Evolutionary conservation across 2,888 invertebrate genomes (phyloP).

Genomic region (Tetragnatha montana): DNA sequence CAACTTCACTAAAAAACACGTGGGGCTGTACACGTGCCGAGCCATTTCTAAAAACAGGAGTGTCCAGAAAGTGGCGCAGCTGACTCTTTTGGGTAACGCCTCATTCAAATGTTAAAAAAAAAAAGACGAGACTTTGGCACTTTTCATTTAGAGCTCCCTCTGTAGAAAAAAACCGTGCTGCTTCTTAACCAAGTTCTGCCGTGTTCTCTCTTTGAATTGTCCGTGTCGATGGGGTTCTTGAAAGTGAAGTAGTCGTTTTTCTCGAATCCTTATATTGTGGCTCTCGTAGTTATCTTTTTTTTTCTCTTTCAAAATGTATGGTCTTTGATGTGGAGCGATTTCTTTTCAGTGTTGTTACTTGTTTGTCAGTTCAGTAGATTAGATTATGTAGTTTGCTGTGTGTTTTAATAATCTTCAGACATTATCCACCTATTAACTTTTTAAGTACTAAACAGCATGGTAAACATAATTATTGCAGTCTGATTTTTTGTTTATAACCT

Average conservation of each 20-base stretch:
- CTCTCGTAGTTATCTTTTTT: slow-evolving; percentile 21
- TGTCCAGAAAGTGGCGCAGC: slow-evolving; percentile 68
- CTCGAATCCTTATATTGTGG: slow-evolving; percentile 10
- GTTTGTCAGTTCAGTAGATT: background rate
- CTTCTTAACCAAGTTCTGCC: slow-evolving; percentile 42
- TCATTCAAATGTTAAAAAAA: slow-evolving; percentile 10
- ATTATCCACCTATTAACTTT: too few relatives aligned
- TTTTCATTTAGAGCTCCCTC: slow-evolving; percentile 26
- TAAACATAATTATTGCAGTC: too few relatives aligned
- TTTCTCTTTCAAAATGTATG: background rate
- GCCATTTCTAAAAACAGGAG: slow-evolving; percentile 68
- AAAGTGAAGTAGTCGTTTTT: background rate
- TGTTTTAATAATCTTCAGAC: background rate
- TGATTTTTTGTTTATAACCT: too few relatives aligned
- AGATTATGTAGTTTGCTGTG: slow-evolving; percentile 5
- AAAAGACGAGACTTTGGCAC: slow-evolving; percentile 66
- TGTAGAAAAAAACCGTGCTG: slow-evolving; percentile 49
- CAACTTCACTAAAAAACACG: slow-evolving; percentile 54
- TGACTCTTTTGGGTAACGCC: slow-evolving; percentile 64
- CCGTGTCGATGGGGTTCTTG: background rate
- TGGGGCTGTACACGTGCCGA: slow-evolving; percentile 69
- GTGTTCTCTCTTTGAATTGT: slow-evolving; percentile 1
- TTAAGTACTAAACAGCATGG: too few relatives aligned
- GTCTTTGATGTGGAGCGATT: background rate
- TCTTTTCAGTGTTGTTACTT: slow-evolving; percentile 15